Base-by-base conservation (phyloP, 2,797 vertebrate genomes). In the Denticeps clupeoides region DNA sequence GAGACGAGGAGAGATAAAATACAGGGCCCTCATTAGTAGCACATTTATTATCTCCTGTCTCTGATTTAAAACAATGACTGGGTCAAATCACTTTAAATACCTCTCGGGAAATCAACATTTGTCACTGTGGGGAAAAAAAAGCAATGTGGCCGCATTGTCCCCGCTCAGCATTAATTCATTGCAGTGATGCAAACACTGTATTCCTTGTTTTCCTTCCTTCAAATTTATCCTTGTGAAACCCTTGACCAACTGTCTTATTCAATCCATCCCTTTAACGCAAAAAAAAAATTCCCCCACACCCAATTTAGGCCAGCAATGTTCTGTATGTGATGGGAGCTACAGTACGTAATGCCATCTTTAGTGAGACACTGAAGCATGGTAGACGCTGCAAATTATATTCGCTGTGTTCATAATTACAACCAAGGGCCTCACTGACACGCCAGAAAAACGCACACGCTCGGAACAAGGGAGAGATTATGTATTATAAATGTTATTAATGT, bases 31-130 rank as follows among this genome's bases (percentile, higher is more conserved):
- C 81, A 82, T 86, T 86, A 83, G 79, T 78, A 78, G 69, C 78
- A 79, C 82, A 84, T 83, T 83, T 83, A 84, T 84, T 82, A 83
- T 82, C 78, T 79, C 74, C 77, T 79, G 78, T 81, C 74, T 83
- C 78, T 75, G 79, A 82, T 82, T 83, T 83, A 79, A 82, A 83
- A 83, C 77, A 81, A 80, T 81, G 80, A 82, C 80, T 80, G 73
- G 80, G 82, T 83, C 82, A 84, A 79, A 83, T 84, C 81, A 79
- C 78, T 82, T 80, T 78, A 78, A 78, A 76, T 80, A 81, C 79
- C 82, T 80, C 80, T 23, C 67, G 82, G 83, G 82, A 86, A 84
- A 86, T 86, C 81, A 84, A 75, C 79, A 81, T 82, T 81, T 82
- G 78, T 83, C 79, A 83, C 71, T 68, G 71, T 71, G 70, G 74